A percentile compares a stretch with the other conserved stretches of the same genome.
Conservation (phyloP, 1,140 invertebrate genomes). For the Cyphomyrmex costatus region DNA sequence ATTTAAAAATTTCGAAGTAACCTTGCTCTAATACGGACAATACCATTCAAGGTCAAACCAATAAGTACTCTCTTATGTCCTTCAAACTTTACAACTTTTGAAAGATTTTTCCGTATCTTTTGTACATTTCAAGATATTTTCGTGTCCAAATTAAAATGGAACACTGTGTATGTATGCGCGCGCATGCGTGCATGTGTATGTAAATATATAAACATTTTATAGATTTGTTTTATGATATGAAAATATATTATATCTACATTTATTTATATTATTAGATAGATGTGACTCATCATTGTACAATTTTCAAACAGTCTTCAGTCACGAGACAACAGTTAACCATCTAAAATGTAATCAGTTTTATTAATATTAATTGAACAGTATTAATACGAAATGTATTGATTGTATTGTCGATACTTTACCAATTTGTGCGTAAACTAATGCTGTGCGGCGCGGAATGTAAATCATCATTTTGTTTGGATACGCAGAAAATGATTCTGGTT, state of each 20-base stretch:
- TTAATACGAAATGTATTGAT: constrained; percentile 4
- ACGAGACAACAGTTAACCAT: constrained; percentile 20
- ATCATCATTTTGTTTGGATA: constrained; percentile 90
- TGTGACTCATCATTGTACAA: background rate
- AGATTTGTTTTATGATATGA: constrained; percentile 58
- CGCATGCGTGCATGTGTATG: too few species aligned
- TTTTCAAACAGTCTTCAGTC: background rate
- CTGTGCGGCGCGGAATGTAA: constrained; percentile 90
- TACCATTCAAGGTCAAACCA: too few species aligned
- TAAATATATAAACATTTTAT: background rate
- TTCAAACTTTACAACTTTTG: too few species aligned
- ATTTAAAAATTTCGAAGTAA: too few species aligned
- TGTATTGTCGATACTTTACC: constrained; percentile 68
- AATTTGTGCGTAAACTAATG: constrained; percentile 88
- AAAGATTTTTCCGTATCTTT: too few species aligned
- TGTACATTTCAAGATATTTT: too few species aligned
- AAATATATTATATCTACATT: constrained; percentile 52
- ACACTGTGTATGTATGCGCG: too few species aligned
- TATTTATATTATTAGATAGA: constrained; percentile 16
- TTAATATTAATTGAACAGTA: constrained; percentile 20
- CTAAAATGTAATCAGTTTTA: constrained; percentile 10
- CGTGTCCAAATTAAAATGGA: too few species aligned
- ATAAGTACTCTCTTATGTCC: too few species aligned
- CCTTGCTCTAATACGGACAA: too few species aligned
- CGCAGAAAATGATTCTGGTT: constrained; percentile 89